Base-by-base conservation (phyloP, 2,113 vertebrate genomes). In the Solea solea region DNA sequence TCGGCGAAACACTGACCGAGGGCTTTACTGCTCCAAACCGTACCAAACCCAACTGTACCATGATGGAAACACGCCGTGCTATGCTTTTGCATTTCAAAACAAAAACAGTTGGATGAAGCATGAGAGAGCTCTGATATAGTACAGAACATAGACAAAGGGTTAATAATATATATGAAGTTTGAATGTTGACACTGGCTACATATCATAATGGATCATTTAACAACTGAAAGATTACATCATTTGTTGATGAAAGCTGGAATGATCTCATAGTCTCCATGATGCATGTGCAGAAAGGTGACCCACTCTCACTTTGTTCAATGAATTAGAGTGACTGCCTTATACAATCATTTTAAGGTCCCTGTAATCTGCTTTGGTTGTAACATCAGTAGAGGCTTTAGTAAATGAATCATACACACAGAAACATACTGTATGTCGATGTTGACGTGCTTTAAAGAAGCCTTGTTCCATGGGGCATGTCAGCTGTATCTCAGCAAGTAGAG, bases 141-240 rank as follows among this genome's bases (percentile, higher is more conserved):
- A n/a, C n/a, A n/a, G n/a, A n/a, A n/a, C n/a, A n/a, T n/a, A n/a
- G n/a, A n/a, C 15, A 34, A 46, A 45, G 5, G 39, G 8, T 61
- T 49, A 58, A 54, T 9, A 46, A 16, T 8, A 11, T 2, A 28
- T 13, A 13, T 41, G 25, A 42, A 28, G 25, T 41, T 56, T 2
- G 3, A 1, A 25, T 64, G 53, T 55, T 60, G 1, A 66, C 62
- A 71, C 55, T 46, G n/a, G 25, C 51, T 21, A 1, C 27, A 50
- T 16, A 50, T 69, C 44, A 51, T 60, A 15, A 8, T 62, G 8
- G 50, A 56, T 69, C 60, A 44, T 51, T 76, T 27, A 48, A 45
- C 70, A 68, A 76, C 51, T 59, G 21, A 42, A 66, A 21, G 2
- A 58, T 68, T 34, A 34, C 54, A 63, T 78, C 9, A 61, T 64